These are phyloP conservation scores for Poeciliopsis prolifica DNA, from an alignment of 2,113 vertebrate species.

Conservation along the genomic window DNA sequence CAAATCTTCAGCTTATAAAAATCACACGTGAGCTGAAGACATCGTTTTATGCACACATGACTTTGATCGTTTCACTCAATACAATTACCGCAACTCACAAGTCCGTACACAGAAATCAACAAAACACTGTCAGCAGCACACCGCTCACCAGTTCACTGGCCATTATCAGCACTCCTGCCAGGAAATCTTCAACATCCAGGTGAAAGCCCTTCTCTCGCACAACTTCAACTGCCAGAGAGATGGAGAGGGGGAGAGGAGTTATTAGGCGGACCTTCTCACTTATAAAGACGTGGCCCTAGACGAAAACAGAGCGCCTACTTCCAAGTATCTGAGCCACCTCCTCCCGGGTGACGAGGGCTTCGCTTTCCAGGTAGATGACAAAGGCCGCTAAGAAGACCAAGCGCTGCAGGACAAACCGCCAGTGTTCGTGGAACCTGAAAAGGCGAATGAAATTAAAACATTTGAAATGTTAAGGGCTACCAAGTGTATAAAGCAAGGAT, in stretches of 20 bases:
- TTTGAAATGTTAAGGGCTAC: neutral
- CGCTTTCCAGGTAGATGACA: slow-evolving; percentile 93
- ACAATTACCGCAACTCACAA: neutral
- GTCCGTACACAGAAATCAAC: no score
- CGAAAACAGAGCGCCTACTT: slow-evolving; percentile 81
- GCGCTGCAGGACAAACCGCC: slow-evolving; percentile 96
- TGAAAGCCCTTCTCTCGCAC: slow-evolving; percentile 95
- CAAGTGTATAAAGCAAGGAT: neutral
- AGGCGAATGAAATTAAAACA: neutral
- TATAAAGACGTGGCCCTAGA: neutral
- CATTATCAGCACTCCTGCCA: slow-evolving; percentile 93
- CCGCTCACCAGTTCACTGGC: slow-evolving; percentile 94
- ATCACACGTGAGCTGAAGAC: neutral
- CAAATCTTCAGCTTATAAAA: neutral
- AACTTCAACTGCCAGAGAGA: slow-evolving; percentile 85
- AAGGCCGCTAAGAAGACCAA: slow-evolving; percentile 92
- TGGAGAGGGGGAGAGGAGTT: neutral
- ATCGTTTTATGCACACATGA: neutral
- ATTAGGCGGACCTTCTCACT: neutral
- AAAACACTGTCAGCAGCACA: neutral
- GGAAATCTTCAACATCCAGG: slow-evolving; percentile 96
- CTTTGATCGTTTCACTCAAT: neutral
- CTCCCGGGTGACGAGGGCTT: slow-evolving; percentile 91
- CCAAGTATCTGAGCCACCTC: slow-evolving; percentile 92
- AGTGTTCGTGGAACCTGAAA: slow-evolving; percentile 94